phyloP scores from a whole-genome alignment of 2,113 vertebrate species.

The Galeopterus variegatus region DNA sequence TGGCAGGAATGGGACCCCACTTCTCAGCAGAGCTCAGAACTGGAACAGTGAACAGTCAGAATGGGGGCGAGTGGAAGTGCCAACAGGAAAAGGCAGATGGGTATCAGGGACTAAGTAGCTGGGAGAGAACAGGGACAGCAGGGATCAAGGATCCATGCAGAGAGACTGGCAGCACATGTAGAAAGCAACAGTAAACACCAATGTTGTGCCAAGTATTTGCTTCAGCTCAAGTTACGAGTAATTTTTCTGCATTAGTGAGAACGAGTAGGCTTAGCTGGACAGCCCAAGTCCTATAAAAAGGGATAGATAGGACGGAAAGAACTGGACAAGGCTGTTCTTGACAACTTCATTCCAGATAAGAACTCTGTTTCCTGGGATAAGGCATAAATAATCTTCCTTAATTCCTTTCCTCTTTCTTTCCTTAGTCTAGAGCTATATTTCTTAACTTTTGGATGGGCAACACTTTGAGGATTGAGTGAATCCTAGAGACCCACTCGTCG shows the following conservation, averaged over 20 bases:
- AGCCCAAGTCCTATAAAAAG: neutral
- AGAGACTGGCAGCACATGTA: neutral
- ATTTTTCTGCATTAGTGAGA: neutral
- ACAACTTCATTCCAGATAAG: slow-evolving; percentile 45
- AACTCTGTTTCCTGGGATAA: slow-evolving; percentile 39
- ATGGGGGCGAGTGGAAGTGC: neutral
- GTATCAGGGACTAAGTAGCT: neutral
- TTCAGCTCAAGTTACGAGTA: neutral
- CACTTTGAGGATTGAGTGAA: neutral
- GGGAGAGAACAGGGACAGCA: neutral
- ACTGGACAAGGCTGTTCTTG: slow-evolving; percentile 23
- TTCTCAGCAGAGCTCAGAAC: neutral
- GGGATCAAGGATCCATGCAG: neutral
- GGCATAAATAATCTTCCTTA: neutral
- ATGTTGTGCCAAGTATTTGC: neutral
- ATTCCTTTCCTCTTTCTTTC: neutral
- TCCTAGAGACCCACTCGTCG: neutral
- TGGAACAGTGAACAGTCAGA: neutral
- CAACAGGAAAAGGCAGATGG: neutral
- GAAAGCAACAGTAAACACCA: neutral
- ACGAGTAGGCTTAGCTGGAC: neutral
- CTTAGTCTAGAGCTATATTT: neutral
- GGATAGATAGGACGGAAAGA: neutral
- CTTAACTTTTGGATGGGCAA: neutral
- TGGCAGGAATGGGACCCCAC: neutral